Evolutionary conservation across 1,140 invertebrate genomes (phyloP).

Genomic region (Neuroterus valhalla): DNA sequence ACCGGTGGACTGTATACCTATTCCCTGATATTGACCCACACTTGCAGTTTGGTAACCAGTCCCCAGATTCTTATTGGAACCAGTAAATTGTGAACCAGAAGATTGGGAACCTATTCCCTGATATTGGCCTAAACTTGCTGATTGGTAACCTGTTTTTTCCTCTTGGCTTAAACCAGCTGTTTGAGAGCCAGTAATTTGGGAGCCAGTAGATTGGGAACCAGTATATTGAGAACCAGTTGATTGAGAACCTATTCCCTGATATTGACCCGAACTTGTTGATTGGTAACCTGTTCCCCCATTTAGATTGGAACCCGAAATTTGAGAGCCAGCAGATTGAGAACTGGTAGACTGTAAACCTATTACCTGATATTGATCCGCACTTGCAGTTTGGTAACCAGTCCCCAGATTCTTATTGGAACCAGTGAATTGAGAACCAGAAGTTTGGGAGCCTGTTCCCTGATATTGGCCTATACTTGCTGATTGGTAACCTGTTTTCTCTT

Average conservation of each 20-base stretch:
- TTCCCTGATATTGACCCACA: slow-evolving; percentile 42
- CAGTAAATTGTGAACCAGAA: background rate
- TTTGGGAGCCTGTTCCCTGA: slow-evolving; percentile 27
- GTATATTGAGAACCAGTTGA: background rate
- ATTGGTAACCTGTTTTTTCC: background rate
- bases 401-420: background rate
- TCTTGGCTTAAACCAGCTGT: too few relatives aligned
- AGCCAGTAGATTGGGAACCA: slow-evolving; percentile 11
- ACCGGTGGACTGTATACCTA: background rate
- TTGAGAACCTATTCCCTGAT: background rate
- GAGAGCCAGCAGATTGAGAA: background rate
- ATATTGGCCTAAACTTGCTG: background rate
- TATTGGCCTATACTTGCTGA: slow-evolving; percentile 34
- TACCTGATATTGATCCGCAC: background rate
- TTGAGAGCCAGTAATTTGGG: slow-evolving; percentile 3
- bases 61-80: background rate
- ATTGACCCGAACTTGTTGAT: background rate
- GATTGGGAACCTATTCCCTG: background rate
- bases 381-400: background rate
- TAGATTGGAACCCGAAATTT: background rate
- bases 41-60: too few relatives aligned
- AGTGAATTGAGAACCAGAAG: too few relatives aligned
- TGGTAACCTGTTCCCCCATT: background rate
- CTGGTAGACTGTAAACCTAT: background rate
- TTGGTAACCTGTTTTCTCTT: background rate